A percentile compares a stretch with the other conserved stretches of the same genome.
phyloP scores from a whole-genome alignment of 2,888 invertebrate species.

The Drosophila infuscata region DNA sequence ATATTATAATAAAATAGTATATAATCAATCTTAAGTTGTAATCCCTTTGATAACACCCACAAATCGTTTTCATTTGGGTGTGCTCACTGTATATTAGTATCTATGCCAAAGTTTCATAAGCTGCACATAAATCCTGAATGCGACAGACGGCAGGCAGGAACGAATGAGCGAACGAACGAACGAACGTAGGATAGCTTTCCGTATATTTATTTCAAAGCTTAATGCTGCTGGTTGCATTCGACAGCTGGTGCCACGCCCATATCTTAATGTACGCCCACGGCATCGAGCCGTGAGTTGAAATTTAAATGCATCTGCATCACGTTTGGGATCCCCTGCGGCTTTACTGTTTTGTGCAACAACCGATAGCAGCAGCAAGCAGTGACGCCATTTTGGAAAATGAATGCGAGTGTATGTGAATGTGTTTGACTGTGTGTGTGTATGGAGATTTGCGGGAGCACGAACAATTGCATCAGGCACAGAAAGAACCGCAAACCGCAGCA shows the following conservation, averaged over 20 bases:
- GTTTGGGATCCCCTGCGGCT: slow-evolving; percentile 64
- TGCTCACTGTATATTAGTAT: slow-evolving; percentile 21
- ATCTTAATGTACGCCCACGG: slow-evolving; percentile 31
- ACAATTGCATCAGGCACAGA: slow-evolving; percentile 76
- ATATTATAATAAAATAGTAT: background rate
- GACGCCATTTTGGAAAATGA: slow-evolving; percentile 76
- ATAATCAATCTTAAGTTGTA: background rate
- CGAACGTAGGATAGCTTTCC: background rate
- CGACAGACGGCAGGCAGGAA: slow-evolving; percentile 19
- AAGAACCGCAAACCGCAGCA: slow-evolving; percentile 76
- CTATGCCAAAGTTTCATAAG: slow-evolving; percentile 65
- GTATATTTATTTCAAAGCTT: slow-evolving; percentile 46
- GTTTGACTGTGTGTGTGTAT: slow-evolving; percentile 18
- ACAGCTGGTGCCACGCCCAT: slow-evolving; percentile 41
- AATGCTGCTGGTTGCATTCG: slow-evolving; percentile 47
- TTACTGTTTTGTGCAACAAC: slow-evolving; percentile 58
- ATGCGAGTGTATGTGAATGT: slow-evolving; percentile 19
- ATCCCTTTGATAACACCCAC: background rate
- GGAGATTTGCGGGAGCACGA: slow-evolving; percentile 53
- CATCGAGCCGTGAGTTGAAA: slow-evolving; percentile 39
- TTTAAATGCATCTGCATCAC: slow-evolving; percentile 63
- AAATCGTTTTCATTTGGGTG: background rate
- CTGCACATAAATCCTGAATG: slow-evolving; percentile 53
- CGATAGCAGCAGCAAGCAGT: slow-evolving; percentile 18
- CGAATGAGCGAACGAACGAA: background rate